These are phyloP conservation scores for Uria lomvia DNA, from an alignment of 2,113 vertebrate species.

Conservation along the genomic window DNA sequence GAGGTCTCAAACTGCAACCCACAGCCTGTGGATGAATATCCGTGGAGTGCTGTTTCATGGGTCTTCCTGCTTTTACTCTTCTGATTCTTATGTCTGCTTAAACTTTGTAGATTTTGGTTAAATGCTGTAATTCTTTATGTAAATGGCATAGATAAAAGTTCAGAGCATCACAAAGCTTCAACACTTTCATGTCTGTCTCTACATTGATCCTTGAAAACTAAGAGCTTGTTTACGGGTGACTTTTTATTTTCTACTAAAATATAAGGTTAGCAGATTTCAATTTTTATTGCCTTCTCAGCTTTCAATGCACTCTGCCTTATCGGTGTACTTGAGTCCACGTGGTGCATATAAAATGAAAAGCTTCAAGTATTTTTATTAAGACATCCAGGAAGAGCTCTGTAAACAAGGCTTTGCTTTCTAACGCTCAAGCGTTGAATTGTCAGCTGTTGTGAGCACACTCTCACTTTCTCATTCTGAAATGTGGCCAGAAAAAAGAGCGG, in stretches of 20 bases:
- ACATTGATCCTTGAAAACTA: neutral
- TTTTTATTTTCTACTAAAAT: neutral
- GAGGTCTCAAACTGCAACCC: neutral
- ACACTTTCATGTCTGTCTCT: neutral
- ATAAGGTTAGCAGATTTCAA: neutral
- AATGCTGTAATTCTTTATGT: neutral
- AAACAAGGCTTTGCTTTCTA: neutral
- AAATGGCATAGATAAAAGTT: neutral
- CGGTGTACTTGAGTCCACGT: neutral
- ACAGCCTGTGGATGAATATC: neutral
- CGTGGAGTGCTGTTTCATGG: neutral
- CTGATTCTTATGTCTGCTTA: neutral
- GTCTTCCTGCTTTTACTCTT: neutral
- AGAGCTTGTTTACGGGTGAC: neutral
- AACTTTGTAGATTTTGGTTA: neutral
- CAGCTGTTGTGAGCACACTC: neutral
- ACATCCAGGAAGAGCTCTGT: neutral
- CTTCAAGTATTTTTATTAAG: constrained; percentile 19
- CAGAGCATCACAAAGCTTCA: neutral
- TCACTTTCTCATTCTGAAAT: neutral
- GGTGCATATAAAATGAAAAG: neutral
- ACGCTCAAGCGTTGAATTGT: neutral
- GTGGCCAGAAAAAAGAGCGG: neutral
- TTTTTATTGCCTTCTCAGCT: neutral
- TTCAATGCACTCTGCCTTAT: neutral